phyloP scores from a whole-genome alignment of 2,113 vertebrate species.

The Pycnonotus jocosus region DNA sequence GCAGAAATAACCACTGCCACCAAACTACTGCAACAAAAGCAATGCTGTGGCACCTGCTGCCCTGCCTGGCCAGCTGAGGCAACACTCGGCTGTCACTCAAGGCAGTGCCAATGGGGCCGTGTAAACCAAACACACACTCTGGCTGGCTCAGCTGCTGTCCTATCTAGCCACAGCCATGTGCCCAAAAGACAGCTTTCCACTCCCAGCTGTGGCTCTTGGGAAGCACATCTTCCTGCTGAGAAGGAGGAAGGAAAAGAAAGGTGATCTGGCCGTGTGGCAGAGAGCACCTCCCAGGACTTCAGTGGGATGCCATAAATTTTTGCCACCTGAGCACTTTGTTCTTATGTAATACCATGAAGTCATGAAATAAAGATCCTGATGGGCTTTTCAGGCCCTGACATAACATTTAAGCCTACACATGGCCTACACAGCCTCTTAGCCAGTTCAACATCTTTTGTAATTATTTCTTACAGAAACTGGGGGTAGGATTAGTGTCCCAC shows the following conservation, averaged over 20 bases:
- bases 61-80: background rate
- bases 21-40: background rate
- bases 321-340: background rate
- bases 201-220: rapidly evolving
- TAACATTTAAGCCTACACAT: background rate
- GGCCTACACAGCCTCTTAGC: background rate
- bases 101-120: background rate
- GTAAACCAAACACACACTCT: background rate
- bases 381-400: background rate
- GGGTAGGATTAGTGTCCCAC: background rate
- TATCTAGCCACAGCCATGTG: background rate
- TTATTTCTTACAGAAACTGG: background rate
- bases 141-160: constrained; percentile 16
- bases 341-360: background rate
- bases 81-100: background rate
- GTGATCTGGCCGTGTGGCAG: rapidly evolving
- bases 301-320: background rate
- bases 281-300: background rate
- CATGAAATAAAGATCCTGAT: background rate
- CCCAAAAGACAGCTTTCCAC: background rate
- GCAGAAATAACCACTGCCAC: background rate
- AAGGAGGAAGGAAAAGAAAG: background rate
- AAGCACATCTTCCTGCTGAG: background rate
- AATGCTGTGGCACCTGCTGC: constrained; percentile 33
- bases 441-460: background rate